Evolutionary conservation across 2,888 invertebrate species (phyloP).

Genomic region (Lamproptera curius): DNA sequence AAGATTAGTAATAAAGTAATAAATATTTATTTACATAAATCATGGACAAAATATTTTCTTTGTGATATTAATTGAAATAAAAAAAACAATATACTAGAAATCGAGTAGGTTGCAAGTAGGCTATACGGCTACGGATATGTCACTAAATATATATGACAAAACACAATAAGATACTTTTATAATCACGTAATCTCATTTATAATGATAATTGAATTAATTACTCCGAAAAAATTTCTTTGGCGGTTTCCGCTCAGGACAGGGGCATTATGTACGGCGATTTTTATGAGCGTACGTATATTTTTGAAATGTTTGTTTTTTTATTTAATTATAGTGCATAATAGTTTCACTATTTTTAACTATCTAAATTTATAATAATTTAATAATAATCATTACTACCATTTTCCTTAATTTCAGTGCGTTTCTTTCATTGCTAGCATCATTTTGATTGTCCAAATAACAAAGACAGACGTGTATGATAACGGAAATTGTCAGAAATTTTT

Average conservation of each 20-base stretch:
- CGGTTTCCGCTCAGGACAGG: slow-evolving; percentile 6
- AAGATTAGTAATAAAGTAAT: neutral
- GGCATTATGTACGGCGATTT: slow-evolving; percentile 11
- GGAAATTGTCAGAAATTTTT: slow-evolving; percentile 16
- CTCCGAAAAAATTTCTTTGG: slow-evolving; percentile 14
- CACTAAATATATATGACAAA: neutral
- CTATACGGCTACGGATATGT: neutral
- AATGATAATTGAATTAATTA: slow-evolving; percentile 11
- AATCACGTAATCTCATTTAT: neutral
- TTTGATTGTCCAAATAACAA: slow-evolving; percentile 10
- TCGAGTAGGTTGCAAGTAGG: slow-evolving; percentile 3
- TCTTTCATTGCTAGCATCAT: slow-evolving; percentile 5
- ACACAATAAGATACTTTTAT: too few relatives aligned
- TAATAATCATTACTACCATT: neutral
- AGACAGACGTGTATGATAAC: slow-evolving; percentile 2
- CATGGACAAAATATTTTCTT: neutral
- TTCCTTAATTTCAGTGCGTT: slow-evolving; percentile 8
- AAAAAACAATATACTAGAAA: neutral
- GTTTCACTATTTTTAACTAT: neutral
- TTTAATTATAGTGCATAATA: neutral
- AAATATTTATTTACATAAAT: neutral
- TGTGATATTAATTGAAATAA: neutral
- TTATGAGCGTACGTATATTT: slow-evolving; percentile 9
- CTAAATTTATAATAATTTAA: neutral
- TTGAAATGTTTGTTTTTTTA: neutral